phyloP scores from a whole-genome alignment of 2,113 vertebrate species.

The Protobothrops flavoviridis region DNA sequence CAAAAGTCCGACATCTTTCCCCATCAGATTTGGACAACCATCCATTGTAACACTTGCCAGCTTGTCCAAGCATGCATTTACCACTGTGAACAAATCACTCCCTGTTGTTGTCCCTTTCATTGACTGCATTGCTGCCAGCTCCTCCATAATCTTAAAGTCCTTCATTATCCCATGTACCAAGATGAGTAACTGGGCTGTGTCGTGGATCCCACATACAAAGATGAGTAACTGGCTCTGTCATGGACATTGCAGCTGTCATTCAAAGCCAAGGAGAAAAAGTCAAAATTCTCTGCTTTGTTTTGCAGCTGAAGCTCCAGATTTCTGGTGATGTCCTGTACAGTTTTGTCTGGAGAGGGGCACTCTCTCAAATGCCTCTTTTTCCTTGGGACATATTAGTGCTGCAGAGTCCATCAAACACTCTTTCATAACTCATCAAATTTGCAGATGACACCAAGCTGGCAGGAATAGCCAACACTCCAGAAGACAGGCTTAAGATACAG shows the following conservation, averaged over 20 bases:
- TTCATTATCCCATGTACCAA: conserved; percentile 6
- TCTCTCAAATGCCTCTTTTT: conserved; percentile 26
- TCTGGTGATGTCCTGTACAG: conserved; percentile 16
- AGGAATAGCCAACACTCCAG: too few relatives aligned
- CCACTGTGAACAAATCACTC: not conserved
- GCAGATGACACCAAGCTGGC: too few relatives aligned
- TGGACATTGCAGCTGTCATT: conserved; percentile 25
- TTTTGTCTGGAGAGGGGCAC: conserved; percentile 11
- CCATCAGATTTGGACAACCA: not conserved
- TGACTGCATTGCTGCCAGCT: not conserved
- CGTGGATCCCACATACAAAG: conserved; percentile 8
- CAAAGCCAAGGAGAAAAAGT: conserved; percentile 26
- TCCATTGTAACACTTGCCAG: not conserved
- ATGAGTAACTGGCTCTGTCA: conserved; percentile 4
- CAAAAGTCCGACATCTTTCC: not conserved
- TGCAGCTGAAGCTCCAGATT: conserved; percentile 31
- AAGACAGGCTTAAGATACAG: too few relatives aligned
- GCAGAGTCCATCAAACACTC: not conserved
- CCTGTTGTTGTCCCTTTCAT: not conserved
- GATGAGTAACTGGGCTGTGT: not conserved
- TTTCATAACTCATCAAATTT: not conserved
- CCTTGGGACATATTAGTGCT: conserved; percentile 9
- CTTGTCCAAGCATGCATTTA: not conserved
- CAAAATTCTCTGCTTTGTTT: conserved; percentile 16
- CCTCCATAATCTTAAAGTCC: not conserved